These are phyloP conservation scores for Erebia aethiops DNA, from an alignment of 2,888 invertebrate genomes.

Conservation along the genomic window DNA sequence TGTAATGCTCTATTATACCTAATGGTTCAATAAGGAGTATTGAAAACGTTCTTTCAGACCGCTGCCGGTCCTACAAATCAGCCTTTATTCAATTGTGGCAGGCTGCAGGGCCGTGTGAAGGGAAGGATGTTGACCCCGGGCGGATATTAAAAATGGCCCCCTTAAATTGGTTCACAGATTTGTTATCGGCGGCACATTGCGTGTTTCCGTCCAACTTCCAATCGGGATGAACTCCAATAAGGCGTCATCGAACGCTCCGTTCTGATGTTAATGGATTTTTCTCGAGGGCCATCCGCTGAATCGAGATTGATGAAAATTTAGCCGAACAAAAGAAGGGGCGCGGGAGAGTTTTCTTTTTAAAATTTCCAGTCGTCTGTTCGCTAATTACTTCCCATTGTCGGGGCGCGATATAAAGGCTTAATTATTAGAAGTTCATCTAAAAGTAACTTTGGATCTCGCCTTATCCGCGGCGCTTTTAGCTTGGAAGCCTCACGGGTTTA, in stretches of 20 bases:
- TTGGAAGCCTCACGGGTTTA: slow-evolving; percentile 44
- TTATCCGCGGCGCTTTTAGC: slow-evolving; percentile 51
- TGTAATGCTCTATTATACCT: slow-evolving; percentile 77
- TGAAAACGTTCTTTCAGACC: slow-evolving; percentile 72
- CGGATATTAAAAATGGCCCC: slow-evolving; percentile 78
- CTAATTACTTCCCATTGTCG: slow-evolving; percentile 76
- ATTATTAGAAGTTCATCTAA: slow-evolving; percentile 68
- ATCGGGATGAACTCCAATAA: slow-evolving; percentile 51
- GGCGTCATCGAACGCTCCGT: slow-evolving; percentile 51
- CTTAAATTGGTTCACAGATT: slow-evolving; percentile 71
- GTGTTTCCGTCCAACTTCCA: slow-evolving; percentile 56
- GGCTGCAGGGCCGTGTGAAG: slow-evolving; percentile 65
- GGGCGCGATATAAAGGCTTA: slow-evolving; percentile 68
- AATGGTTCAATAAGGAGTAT: slow-evolving; percentile 78
- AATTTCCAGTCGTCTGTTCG: slow-evolving; percentile 56
- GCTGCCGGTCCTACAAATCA: slow-evolving; percentile 63
- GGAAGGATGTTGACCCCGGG: slow-evolving; percentile 69
- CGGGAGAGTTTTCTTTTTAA: slow-evolving; percentile 57
- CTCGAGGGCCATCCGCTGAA: slow-evolving; percentile 52
- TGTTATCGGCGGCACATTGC: slow-evolving; percentile 67
- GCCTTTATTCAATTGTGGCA: slow-evolving; percentile 68
- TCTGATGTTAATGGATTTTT: slow-evolving; percentile 62
- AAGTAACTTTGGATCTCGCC: slow-evolving; percentile 54
- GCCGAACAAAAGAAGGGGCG: slow-evolving; percentile 51
- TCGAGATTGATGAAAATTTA: slow-evolving; percentile 57